These are phyloP conservation scores for Felis chaus DNA, from an alignment of 2,113 vertebrate genomes.

Conservation along the genomic window DNA sequence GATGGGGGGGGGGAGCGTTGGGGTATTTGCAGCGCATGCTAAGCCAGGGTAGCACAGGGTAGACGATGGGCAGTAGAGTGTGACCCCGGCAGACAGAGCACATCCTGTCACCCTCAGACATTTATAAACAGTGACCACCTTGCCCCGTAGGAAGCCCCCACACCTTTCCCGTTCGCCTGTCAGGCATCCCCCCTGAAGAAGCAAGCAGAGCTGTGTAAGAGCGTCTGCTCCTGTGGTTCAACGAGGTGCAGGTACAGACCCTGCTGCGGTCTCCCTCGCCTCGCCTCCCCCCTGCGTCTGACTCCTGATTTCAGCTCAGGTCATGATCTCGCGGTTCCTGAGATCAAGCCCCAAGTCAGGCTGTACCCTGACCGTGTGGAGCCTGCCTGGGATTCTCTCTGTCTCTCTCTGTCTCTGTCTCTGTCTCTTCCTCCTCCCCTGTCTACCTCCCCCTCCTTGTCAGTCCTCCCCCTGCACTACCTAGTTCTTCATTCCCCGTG, in stretches of 20 bases:
- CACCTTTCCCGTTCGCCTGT: rapidly evolving
- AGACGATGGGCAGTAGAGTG: rapidly evolving
- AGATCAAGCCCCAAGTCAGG: too few species aligned
- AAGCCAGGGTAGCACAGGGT: background rate
- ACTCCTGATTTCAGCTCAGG: too few species aligned
- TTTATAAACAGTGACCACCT: background rate
- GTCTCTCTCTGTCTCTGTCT: too few species aligned
- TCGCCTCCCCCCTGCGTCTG: too few species aligned
- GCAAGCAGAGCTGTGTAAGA: background rate
- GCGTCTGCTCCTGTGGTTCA: rapidly evolving
- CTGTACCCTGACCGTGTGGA: too few species aligned
- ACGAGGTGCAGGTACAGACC: background rate
- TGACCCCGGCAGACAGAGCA: rapidly evolving
- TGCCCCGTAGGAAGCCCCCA: rapidly evolving
- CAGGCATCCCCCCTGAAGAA: rapidly evolving
- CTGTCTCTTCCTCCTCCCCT: too few species aligned
- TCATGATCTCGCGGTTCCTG: too few species aligned
- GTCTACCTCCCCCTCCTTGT: rapidly evolving
- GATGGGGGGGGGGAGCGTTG: rapidly evolving
- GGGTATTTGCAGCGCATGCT: rapidly evolving
- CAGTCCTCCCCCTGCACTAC: too few species aligned
- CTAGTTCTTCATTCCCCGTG: rapidly evolving
- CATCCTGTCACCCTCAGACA: background rate
- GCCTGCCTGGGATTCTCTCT: too few species aligned
- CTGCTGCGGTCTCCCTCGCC: rapidly evolving